A percentile compares a stretch with the other conserved stretches of the same genome.
Evolutionary conservation across 2,888 invertebrate genomes (phyloP).

Genomic region (Drosophila anomelani): DNA sequence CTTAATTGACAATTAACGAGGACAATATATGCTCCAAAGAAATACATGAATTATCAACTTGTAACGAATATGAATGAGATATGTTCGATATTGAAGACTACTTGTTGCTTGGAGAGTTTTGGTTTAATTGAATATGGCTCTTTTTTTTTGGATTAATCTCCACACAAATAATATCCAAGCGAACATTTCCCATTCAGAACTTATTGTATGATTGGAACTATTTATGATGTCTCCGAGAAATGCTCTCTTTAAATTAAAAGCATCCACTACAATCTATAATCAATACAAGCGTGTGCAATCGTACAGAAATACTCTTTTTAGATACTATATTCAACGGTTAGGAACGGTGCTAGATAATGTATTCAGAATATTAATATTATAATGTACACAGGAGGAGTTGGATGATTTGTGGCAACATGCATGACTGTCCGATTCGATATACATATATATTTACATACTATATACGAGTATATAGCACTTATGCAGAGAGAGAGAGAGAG

Average conservation of each 20-base stretch:
- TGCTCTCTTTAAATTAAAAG: slow-evolving; percentile 18
- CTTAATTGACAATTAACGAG: slow-evolving; percentile 16
- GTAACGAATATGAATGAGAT: slow-evolving; percentile 7
- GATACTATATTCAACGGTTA: slow-evolving; percentile 13
- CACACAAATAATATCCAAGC: not conserved
- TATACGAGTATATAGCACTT: slow-evolving; percentile 15
- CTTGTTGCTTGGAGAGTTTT: not conserved
- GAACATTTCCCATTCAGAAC: slow-evolving; percentile 19
- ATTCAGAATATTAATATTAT: slow-evolving; percentile 2
- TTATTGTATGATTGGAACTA: slow-evolving; percentile 14
- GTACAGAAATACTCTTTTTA: slow-evolving; percentile 5
- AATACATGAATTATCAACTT: slow-evolving; percentile 18
- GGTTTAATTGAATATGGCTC: not conserved
- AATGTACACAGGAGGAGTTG: slow-evolving; percentile 25
- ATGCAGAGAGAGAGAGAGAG: slow-evolving; percentile 31
- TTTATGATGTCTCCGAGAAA: slow-evolving; percentile 12
- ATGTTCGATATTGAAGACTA: slow-evolving; percentile 1
- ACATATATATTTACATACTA: slow-evolving; percentile 21
- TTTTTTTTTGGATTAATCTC: too few relatives aligned
- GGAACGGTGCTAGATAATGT: slow-evolving; percentile 28
- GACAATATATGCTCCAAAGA: slow-evolving; percentile 21
- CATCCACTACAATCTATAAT: slow-evolving; percentile 31
- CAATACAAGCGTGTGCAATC: slow-evolving; percentile 24
- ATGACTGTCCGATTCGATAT: slow-evolving; percentile 60
- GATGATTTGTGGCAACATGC: slow-evolving; percentile 64